phyloP scores from a whole-genome alignment of 2,888 invertebrate genomes.

The Flexamia atlantica region DNA sequence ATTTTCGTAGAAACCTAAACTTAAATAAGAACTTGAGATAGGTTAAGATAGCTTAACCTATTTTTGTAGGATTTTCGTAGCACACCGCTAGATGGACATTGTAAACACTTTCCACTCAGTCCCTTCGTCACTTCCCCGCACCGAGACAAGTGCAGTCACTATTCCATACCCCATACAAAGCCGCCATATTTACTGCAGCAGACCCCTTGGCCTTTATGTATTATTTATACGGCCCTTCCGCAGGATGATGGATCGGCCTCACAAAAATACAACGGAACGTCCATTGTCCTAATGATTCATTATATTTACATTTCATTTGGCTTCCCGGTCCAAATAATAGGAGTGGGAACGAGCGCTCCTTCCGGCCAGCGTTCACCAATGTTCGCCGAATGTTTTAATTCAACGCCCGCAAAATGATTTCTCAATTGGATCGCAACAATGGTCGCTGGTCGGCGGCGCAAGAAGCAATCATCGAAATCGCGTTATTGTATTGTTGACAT shows the following conservation, averaged over 20 bases:
- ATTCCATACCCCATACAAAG: background rate
- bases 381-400: slow-evolving; percentile 38
- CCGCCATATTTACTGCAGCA: slow-evolving; percentile 39
- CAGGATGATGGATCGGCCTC: slow-evolving; percentile 42
- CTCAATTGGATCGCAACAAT: slow-evolving; percentile 48
- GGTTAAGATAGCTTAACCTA: too few relatives aligned
- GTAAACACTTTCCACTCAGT: too few relatives aligned
- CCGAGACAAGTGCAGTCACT: background rate
- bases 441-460: background rate
- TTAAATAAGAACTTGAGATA: too few relatives aligned
- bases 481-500: slow-evolving; percentile 35
- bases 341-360: slow-evolving; percentile 19
- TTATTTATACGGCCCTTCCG: slow-evolving; percentile 53
- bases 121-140: too few relatives aligned
- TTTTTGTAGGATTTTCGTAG: too few relatives aligned
- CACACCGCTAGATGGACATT: too few relatives aligned
- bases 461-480: background rate
- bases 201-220: slow-evolving; percentile 44
- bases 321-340: slow-evolving; percentile 53
- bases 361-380: slow-evolving; percentile 30
- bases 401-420: slow-evolving; percentile 51
- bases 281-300: slow-evolving; percentile 67
- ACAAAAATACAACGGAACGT: slow-evolving; percentile 45
- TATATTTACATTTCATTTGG: slow-evolving; percentile 68
- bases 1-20: too few relatives aligned